A percentile compares a stretch with the other conserved stretches of the same genome.
phyloP scores from a whole-genome alignment of 2,888 invertebrate genomes.

The Melinopterus prodromus region DNA sequence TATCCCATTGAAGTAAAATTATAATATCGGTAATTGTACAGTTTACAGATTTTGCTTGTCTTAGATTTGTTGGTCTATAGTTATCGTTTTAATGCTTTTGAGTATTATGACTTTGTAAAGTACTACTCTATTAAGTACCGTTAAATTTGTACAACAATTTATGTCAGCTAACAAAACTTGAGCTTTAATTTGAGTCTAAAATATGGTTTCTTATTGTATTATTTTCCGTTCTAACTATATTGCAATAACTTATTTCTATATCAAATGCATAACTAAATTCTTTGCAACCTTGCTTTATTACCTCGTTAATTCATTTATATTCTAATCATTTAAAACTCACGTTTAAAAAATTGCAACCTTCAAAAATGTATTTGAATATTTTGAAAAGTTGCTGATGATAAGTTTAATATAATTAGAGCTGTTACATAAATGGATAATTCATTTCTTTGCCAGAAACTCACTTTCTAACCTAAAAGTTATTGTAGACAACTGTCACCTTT shows the following conservation, averaged over 20 bases:
- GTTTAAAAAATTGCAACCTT: no score
- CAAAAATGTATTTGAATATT: background rate
- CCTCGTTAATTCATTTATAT: no score
- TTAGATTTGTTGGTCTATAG: background rate
- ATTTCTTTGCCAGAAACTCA: background rate
- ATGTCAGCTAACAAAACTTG: background rate
- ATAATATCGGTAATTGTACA: conserved; percentile 29
- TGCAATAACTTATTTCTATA: no score
- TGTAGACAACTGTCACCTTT: background rate
- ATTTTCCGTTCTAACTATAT: background rate
- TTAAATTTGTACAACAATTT: background rate
- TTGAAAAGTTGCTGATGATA: background rate
- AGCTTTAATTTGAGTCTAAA: background rate
- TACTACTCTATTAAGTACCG: background rate
- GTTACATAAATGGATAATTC: background rate
- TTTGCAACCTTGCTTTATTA: no score
- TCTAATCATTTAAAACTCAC: no score
- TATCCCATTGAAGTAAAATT: conserved; percentile 44
- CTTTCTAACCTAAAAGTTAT: background rate
- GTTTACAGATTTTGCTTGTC: conserved; percentile 13
- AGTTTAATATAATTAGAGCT: background rate
- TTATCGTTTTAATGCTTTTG: conserved; percentile 13
- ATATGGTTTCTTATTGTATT: background rate
- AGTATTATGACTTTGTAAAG: background rate
- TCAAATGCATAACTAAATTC: no score